phyloP scores from a whole-genome alignment of 1,140 invertebrate species.

The Penaeus japonicus region DNA sequence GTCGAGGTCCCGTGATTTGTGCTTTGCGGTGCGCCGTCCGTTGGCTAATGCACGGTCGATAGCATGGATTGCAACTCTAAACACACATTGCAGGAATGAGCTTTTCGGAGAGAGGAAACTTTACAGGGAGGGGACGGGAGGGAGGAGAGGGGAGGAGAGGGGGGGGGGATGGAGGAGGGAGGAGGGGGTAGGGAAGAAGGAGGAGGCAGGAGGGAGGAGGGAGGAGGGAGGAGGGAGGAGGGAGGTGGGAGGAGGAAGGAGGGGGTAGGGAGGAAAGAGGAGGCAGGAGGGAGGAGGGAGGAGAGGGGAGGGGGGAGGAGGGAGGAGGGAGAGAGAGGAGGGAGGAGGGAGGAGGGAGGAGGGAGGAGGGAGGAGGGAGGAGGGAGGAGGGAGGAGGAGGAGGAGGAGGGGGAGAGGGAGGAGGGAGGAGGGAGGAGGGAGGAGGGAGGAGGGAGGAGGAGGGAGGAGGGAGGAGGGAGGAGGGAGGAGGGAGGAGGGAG shows the following conservation, averaged over 20 bases:
- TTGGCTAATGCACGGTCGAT: too few relatives aligned
- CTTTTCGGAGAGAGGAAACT: too few relatives aligned
- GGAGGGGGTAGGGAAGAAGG: not conserved
- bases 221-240: not conserved
- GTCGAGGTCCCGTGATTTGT: too few relatives aligned
- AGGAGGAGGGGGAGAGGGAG: not conserved
- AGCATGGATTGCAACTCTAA: too few relatives aligned
- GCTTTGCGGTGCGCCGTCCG: too few relatives aligned
- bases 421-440: not conserved
- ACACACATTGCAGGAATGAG: not conserved
- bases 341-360: not conserved
- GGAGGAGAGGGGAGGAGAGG: not conserved
- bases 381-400: not conserved
- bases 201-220: not conserved
- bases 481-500: not conserved
- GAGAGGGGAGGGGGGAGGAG: not conserved
- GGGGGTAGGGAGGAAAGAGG: not conserved
- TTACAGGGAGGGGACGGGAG: not conserved
- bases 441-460: not conserved
- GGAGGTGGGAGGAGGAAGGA: not conserved
- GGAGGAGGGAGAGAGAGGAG: not conserved
- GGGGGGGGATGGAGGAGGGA: not conserved
- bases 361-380: not conserved
- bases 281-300: not conserved
- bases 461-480: not conserved